A percentile compares a stretch with the other conserved stretches of the same genome.
These are phyloP conservation scores for Drosophila limbata DNA, from an alignment of 2,888 invertebrate species.

Conservation along the genomic window DNA sequence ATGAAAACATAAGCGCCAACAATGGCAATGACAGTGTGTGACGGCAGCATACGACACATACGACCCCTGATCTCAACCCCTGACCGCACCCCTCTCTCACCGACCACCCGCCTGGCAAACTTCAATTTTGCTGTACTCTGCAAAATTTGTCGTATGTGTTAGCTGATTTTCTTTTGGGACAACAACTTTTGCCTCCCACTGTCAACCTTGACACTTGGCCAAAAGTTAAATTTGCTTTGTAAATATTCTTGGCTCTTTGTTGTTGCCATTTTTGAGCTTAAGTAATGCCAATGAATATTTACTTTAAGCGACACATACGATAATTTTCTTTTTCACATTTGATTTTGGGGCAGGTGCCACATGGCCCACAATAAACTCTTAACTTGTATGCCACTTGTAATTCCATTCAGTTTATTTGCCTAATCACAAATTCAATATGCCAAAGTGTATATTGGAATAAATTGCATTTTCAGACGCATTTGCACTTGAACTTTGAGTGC, in stretches of 20 bases:
- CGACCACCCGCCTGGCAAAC: constrained; percentile 24
- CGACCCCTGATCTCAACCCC: background rate
- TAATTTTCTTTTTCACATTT: constrained; percentile 22
- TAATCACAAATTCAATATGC: constrained; percentile 81
- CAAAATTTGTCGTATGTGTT: constrained; percentile 19
- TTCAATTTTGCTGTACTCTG: constrained; percentile 40
- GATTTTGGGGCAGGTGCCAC: constrained; percentile 17
- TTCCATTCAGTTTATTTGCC: constrained; percentile 76
- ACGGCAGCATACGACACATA: constrained; percentile 13
- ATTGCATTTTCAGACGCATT: constrained; percentile 62
- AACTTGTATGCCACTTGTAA: constrained; percentile 69
- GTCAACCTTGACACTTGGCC: constrained; percentile 34
- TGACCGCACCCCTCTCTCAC: background rate
- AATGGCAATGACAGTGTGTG: constrained; percentile 61
- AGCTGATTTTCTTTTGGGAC: constrained; percentile 34
- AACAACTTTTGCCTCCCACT: constrained; percentile 6
- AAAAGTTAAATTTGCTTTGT: constrained; percentile 57
- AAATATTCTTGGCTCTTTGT: constrained; percentile 37
- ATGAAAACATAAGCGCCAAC: constrained; percentile 76
- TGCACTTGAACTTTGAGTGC: constrained; percentile 44
- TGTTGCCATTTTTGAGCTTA: constrained; percentile 47
- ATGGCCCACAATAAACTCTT: constrained; percentile 55
- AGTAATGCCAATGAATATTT: constrained; percentile 76
- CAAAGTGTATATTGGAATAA: constrained; percentile 79
- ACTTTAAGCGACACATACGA: constrained; percentile 63